A percentile compares a stretch with the other conserved stretches of the same genome.
Evolutionary conservation across 2,888 invertebrate genomes (phyloP).

Genomic region (Aphidoletes aphidimyza): DNA sequence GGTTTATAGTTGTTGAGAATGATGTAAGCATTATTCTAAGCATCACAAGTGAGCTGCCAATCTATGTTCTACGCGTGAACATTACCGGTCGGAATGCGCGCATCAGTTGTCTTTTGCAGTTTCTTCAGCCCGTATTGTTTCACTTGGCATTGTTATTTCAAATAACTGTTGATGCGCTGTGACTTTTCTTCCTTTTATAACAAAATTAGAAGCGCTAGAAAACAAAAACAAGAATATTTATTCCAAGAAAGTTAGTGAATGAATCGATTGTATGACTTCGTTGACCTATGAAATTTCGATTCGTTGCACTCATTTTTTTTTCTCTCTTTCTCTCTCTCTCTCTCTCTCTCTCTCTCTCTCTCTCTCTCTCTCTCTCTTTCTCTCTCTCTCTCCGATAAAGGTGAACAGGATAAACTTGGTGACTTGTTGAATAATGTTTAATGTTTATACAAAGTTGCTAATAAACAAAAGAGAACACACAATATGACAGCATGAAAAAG

Average conservation of each 20-base stretch:
- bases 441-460: neutral
- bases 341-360: too few relatives aligned
- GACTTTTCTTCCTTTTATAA: constrained; percentile 10
- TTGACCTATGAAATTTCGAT: constrained; percentile 13
- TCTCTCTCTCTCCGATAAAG: neutral
- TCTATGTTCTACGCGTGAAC: neutral
- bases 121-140: neutral
- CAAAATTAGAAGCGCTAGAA: neutral
- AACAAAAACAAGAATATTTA: neutral
- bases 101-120: neutral
- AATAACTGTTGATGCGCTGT: constrained; percentile 20
- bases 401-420: neutral
- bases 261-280: neutral
- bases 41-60: neutral
- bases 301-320: neutral
- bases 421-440: neutral
- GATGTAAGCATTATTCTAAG: constrained; percentile 7
- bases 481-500: too few relatives aligned
- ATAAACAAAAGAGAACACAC: too few relatives aligned
- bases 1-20: neutral
- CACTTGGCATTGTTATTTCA: neutral
- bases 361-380: too few relatives aligned
- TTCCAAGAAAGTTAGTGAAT: neutral
- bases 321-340: too few relatives aligned
- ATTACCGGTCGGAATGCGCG: neutral